Evolutionary conservation across 2,888 invertebrate species (phyloP), one percentile per base, ranked within the genome.

Genomic region (Lordiphosa fenestrarum): DNA sequence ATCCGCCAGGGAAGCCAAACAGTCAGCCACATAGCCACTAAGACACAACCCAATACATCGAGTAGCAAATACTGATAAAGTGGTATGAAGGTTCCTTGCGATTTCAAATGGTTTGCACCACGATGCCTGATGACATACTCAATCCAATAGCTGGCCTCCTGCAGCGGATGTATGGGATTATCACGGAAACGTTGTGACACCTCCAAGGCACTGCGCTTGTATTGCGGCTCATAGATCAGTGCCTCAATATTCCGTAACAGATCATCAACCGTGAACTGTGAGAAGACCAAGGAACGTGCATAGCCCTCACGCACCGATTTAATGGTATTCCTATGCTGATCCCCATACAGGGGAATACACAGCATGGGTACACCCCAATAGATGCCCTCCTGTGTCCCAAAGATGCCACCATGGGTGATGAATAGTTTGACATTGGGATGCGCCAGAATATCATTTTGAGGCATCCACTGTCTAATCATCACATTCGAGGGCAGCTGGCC

Each of bases 81-180:
- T 3, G 86, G 84, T 59, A 91, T 76, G 52, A 89, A 84, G 5
- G 89, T 73, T 1, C 89, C 88, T 5, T 88, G 75, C 0, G 90
- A 90, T 55, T 89, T 89, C 23, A 91, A 71, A 51, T 89, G 86
- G 1, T 73, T 64, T 0, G 90, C 90, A 0, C 90, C 90, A 3
- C 88, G 85, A 66, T 91, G 87, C 39, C 89, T 80, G 6, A 88
- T 90, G 0, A 92, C 90, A 84, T 92, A 92, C 81, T 93, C 93
- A 35, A 92, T 90, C 92, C 92, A 93, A 84, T 90, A 93, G 46
- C 91, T 89, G 9, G 92, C 92, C 41, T 91, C 91, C 2, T 92
- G 91, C 74, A 92, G 76, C 1, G 93, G 91, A 53, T 90, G 90
- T 59, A 91, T 86, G 0, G 91, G 91, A 73, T 92, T 90, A 73